Percentiles rank a stretch among this genome's conserved stretches.
Conservation (phyloP, 2,113 vertebrate genomes). For the Vireo altiloquus region DNA sequence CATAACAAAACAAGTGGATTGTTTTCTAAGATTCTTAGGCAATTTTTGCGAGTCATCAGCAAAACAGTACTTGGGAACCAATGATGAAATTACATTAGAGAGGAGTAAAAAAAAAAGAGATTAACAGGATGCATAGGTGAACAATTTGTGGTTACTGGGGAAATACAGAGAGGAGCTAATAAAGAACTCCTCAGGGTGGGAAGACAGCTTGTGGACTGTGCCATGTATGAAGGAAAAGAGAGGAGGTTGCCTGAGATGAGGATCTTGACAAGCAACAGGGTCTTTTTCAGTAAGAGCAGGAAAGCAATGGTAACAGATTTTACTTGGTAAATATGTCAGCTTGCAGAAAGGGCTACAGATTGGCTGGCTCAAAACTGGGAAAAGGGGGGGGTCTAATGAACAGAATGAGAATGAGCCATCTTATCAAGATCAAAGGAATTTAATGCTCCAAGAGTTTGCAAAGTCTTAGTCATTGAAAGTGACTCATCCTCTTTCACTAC, state of each 20-base stretch:
- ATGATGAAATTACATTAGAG: background rate
- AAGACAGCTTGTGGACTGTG: background rate
- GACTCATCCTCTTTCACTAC: constrained; percentile 24
- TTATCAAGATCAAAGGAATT: constrained; percentile 38
- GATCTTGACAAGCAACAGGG: background rate
- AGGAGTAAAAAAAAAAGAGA: background rate
- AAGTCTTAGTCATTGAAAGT: constrained; percentile 18
- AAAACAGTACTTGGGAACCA: background rate
- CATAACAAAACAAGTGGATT: background rate
- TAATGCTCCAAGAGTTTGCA: constrained; percentile 21
- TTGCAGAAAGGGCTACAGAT: constrained; percentile 21
- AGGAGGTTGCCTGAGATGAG: background rate
- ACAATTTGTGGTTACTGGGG: background rate
- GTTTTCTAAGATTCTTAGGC: background rate
- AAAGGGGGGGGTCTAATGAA: constrained; percentile 3
- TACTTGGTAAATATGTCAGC: constrained; percentile 43
- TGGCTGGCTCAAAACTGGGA: constrained; percentile 53
- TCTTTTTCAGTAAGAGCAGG: constrained; percentile 9
- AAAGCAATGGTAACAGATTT: constrained; percentile 25
- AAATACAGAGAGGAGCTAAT: background rate
- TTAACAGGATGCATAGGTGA: background rate
- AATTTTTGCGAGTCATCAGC: background rate
- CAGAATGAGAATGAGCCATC: background rate
- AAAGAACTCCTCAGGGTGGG: background rate
- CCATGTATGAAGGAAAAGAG: background rate